Evolutionary conservation across 2,888 invertebrate genomes (phyloP).

Genomic region (Atrina japonica): DNA sequence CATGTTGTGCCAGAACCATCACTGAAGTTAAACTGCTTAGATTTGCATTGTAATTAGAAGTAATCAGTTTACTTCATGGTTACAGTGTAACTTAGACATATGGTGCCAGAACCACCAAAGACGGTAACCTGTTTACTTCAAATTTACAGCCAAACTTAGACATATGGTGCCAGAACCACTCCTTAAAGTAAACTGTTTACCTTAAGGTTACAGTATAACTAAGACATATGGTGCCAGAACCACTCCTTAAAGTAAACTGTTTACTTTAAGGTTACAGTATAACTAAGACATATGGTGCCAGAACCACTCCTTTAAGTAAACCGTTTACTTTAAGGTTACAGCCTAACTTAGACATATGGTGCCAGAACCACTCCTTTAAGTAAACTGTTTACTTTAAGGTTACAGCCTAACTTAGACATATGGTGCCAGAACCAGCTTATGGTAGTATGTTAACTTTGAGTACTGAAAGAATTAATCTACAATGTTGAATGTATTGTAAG

Average conservation of each 20-base stretch:
- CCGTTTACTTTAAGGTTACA: conserved; percentile 93
- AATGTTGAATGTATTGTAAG: too few relatives aligned
- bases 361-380: too few relatives aligned
- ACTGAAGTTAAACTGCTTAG: conserved; percentile 72
- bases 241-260: conserved; percentile 75
- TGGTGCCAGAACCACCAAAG: conserved; percentile 91
- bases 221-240: conserved; percentile 96
- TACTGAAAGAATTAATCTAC: too few relatives aligned
- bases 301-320: conserved; percentile 81
- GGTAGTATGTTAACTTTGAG: too few relatives aligned
- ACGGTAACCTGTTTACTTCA: too few relatives aligned
- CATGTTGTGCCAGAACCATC: conserved; percentile 91
- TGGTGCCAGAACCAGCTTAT: too few relatives aligned
- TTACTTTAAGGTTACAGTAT: conserved; percentile 97
- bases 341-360: conserved; percentile 97
- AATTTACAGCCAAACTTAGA: too few relatives aligned
- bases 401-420: too few relatives aligned
- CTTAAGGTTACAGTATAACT: conserved; percentile 97
- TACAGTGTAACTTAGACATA: conserved; percentile 99
- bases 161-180: too few relatives aligned
- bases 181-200: too few relatives aligned
- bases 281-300: conserved; percentile 97
- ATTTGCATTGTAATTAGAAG: conserved; percentile 82
- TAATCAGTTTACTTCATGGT: conserved; percentile 88
- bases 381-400: too few relatives aligned